These are phyloP conservation scores for Watersipora subatra DNA, from an alignment of 1,140 invertebrate genomes.

Conservation along the genomic window DNA sequence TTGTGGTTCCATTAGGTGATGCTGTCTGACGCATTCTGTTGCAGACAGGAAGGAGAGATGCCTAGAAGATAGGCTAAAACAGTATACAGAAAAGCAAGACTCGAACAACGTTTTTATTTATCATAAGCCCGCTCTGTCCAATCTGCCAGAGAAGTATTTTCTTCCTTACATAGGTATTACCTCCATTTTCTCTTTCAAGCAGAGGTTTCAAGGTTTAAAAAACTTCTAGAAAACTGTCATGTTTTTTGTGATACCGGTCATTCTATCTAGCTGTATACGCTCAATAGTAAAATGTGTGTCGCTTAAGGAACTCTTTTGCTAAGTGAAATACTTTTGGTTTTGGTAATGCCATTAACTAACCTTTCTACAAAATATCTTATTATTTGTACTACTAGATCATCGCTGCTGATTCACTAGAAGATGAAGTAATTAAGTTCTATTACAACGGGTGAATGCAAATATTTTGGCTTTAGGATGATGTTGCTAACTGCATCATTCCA, in stretches of 20 bases:
- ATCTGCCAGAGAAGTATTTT: neutral
- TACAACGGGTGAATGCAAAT: too few relatives aligned
- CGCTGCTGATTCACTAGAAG: too few relatives aligned
- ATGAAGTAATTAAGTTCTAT: too few relatives aligned
- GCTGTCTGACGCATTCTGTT: neutral
- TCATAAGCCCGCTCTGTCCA: neutral
- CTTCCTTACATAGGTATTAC: neutral
- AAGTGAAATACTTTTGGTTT: neutral
- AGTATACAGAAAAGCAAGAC: neutral
- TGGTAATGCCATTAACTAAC: too few relatives aligned
- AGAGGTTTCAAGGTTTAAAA: neutral
- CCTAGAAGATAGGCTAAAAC: neutral
- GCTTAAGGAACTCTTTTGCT: neutral
- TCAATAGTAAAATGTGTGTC: neutral
- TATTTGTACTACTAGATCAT: too few relatives aligned
- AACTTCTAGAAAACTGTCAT: neutral
- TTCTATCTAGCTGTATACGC: neutral
- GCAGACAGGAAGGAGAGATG: neutral
- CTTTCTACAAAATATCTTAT: too few relatives aligned
- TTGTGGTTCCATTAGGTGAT: neutral
- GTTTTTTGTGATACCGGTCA: neutral
- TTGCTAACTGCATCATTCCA: too few relatives aligned
- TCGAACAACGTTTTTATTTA: neutral
- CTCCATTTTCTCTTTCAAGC: neutral
- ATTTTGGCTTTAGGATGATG: too few relatives aligned